phyloP scores from a whole-genome alignment of 2,888 invertebrate genomes.

The Microplitis manilae region DNA sequence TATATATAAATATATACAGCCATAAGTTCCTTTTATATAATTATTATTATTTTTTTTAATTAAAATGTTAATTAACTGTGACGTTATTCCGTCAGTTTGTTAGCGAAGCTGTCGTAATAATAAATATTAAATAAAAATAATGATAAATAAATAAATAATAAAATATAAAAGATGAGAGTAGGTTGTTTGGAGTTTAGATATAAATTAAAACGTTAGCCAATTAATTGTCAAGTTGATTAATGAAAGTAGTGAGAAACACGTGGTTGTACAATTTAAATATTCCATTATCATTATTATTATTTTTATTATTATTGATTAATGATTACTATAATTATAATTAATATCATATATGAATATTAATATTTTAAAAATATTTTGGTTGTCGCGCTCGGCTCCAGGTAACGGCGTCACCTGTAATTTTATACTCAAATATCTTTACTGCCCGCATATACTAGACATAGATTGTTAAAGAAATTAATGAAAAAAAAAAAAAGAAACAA shows the following conservation, averaged over 20 bases:
- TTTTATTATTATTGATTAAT: constrained; percentile 15
- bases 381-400: constrained; percentile 40
- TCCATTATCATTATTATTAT: constrained; percentile 37
- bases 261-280: constrained; percentile 23
- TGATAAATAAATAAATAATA: background rate
- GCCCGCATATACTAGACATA: constrained; percentile 38
- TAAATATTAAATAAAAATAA: constrained; percentile 25
- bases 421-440: constrained; percentile 36
- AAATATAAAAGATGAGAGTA: constrained; percentile 23
- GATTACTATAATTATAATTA: constrained; percentile 44
- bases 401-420: constrained; percentile 34
- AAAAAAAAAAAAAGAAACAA: background rate
- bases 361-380: constrained; percentile 33
- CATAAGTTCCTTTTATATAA: constrained; percentile 32
- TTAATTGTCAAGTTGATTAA: constrained; percentile 15
- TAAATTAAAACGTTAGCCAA: constrained; percentile 33
- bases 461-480: constrained; percentile 30
- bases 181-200: constrained; percentile 37
- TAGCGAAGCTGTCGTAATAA: background rate
- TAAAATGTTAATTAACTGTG: background rate
- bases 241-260: constrained; percentile 21
- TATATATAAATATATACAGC: background rate
- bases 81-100: background rate
- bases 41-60: constrained; percentile 27
- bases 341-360: constrained; percentile 30